A percentile compares a stretch with the other conserved stretches of the same genome.
Evolutionary conservation across 2,797 vertebrate genomes (phyloP).

Genomic region (Steatocranus sp.): DNA sequence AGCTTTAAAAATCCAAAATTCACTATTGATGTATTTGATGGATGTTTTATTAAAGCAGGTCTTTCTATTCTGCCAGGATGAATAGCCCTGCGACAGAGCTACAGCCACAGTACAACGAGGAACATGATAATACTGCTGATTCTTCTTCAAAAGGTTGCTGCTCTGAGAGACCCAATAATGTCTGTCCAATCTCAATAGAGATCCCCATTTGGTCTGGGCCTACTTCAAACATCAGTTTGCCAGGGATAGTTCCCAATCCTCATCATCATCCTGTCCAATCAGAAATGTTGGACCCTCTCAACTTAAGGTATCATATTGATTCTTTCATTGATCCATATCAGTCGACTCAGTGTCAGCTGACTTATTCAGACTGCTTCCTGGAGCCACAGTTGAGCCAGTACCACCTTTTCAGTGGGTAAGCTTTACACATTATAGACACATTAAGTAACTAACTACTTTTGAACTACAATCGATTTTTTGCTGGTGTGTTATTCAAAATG

Average conservation of each 20-base stretch:
- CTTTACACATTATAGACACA: neutral
- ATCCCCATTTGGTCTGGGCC: neutral
- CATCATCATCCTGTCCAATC: neutral
- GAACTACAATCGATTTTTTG: neutral
- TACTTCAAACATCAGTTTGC: neutral
- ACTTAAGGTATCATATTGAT: neutral
- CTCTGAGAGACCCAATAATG: neutral
- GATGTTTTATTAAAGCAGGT: neutral
- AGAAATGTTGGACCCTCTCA: neutral
- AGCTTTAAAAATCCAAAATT: neutral
- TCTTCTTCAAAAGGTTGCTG: neutral
- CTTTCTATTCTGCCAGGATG: neutral
- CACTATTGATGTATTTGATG: neutral
- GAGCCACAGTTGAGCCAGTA: slow-evolving; percentile 24
- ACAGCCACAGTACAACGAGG: neutral
- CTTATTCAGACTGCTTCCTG: slow-evolving; percentile 15
- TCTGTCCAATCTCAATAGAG: neutral
- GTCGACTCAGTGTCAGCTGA: neutral
- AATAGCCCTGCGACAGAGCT: neutral
- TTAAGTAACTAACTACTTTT: neutral
- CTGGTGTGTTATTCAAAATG: neutral
- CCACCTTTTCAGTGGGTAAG: slow-evolving; percentile 20
- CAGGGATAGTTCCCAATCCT: neutral
- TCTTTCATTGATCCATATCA: slow-evolving; percentile 9
- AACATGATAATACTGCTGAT: neutral